Conservation (phyloP, 2,113 vertebrate genomes). For the Tupaia tana region DNA sequence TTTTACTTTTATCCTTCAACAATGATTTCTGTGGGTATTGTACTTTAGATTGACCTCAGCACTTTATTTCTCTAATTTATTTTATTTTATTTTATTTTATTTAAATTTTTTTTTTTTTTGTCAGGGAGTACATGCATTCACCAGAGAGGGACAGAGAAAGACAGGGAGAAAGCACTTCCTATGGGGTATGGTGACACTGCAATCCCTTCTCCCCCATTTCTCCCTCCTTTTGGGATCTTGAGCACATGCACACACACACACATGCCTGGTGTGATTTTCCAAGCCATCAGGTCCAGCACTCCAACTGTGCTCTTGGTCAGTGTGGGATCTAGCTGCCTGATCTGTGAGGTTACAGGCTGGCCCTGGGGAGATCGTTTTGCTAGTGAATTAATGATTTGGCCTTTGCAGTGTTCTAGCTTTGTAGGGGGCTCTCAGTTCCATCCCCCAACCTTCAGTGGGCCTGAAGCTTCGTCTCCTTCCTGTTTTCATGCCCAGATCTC, state of each 20-base stretch:
- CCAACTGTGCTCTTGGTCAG: too few relatives aligned
- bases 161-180: too few relatives aligned
- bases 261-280: too few relatives aligned
- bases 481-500: not conserved
- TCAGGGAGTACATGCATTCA: too few relatives aligned
- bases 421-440: not conserved
- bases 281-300: too few relatives aligned
- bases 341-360: not conserved
- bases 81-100: conserved; percentile 23
- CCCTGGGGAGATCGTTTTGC: not conserved
- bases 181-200: too few relatives aligned
- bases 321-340: too few relatives aligned
- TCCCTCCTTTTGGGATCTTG: too few relatives aligned
- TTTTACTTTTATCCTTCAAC: not conserved
- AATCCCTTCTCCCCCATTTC: too few relatives aligned
- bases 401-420: not conserved
- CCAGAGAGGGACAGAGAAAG: too few relatives aligned
- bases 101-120: conserved; percentile 15
- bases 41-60: not conserved
- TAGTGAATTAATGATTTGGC: conserved; percentile 3
- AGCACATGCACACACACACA: too few relatives aligned
- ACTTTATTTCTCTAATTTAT: not conserved
- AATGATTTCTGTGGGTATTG: not conserved
- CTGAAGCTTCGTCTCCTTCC: not conserved
- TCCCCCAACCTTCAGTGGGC: not conserved